These are phyloP conservation scores for Heterocephalus glaber DNA, from an alignment of 2,113 vertebrate genomes.

Conservation along the genomic window DNA sequence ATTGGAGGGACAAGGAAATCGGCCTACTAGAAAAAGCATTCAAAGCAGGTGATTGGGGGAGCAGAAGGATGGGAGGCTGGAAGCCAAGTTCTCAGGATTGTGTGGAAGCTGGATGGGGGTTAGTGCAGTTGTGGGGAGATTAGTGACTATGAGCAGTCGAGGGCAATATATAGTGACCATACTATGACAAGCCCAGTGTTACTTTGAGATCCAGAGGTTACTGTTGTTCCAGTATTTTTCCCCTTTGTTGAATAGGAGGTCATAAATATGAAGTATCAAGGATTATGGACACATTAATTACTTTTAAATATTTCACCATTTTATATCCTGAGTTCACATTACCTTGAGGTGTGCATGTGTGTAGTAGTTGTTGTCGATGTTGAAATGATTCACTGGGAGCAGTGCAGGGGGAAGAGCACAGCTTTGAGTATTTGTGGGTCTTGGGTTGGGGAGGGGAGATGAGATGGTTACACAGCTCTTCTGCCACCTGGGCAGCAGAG, in stretches of 20 bases:
- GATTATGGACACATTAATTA: background rate
- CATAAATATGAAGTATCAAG: background rate
- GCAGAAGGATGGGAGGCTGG: background rate
- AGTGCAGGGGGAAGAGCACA: background rate
- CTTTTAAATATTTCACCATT: background rate
- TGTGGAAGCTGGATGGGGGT: background rate
- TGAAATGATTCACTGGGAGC: background rate
- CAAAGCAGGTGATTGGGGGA: background rate
- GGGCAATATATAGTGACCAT: background rate
- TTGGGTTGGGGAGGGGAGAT: background rate
- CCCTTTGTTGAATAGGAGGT: background rate
- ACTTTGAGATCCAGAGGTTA: background rate
- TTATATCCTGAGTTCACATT: background rate
- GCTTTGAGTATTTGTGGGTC: background rate
- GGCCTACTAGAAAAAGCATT: background rate
- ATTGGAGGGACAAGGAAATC: background rate
- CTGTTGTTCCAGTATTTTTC: background rate
- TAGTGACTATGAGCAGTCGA: background rate
- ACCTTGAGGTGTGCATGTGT: background rate
- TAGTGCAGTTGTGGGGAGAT: background rate
- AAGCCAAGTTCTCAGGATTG: rapidly evolving
- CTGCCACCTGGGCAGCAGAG: background rate
- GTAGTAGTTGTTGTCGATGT: background rate
- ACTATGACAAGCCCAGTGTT: background rate
- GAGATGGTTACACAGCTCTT: background rate